Evolutionary conservation across 2,797 vertebrate genomes (phyloP).

Genomic region (Danio jaintianensis): DNA sequence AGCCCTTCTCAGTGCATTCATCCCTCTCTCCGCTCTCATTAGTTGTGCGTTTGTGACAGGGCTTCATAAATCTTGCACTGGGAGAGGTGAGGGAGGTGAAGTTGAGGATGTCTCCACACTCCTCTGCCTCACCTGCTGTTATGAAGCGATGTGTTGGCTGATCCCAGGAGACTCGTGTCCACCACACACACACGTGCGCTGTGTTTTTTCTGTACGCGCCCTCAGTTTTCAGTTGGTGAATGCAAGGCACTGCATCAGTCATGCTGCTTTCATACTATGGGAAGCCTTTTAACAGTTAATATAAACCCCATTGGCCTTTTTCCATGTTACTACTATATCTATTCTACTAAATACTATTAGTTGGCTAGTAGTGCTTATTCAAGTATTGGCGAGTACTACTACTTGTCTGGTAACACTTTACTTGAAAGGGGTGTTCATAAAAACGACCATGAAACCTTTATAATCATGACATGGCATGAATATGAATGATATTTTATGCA

Average conservation of each 20-base stretch:
- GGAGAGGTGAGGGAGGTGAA: slow-evolving; percentile 52
- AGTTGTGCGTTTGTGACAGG: slow-evolving; percentile 45
- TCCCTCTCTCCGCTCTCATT: slow-evolving; percentile 48
- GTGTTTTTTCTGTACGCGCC: slow-evolving; percentile 10
- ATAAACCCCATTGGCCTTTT: too few relatives aligned
- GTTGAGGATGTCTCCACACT: slow-evolving; percentile 23
- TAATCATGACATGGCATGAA: too few relatives aligned
- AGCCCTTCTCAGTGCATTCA: slow-evolving; percentile 47
- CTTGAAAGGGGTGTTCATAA: too few relatives aligned
- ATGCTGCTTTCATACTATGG: background rate
- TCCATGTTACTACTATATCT: too few relatives aligned
- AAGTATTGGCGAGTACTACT: too few relatives aligned
- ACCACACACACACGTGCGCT: background rate
- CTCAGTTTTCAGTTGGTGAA: background rate
- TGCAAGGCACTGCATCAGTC: background rate
- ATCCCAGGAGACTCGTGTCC: background rate
- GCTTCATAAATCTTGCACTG: slow-evolving; percentile 55
- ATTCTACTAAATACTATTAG: too few relatives aligned
- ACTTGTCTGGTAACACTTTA: too few relatives aligned
- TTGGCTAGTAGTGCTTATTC: too few relatives aligned
- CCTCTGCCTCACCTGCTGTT: slow-evolving; percentile 46
- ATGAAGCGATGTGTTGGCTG: slow-evolving; percentile 30
- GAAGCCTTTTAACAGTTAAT: too few relatives aligned
- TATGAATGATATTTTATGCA: too few relatives aligned
- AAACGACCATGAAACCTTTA: too few relatives aligned